These are phyloP conservation scores for Drosophila tristis DNA, from an alignment of 1,140 invertebrate genomes.

Conservation along the genomic window DNA sequence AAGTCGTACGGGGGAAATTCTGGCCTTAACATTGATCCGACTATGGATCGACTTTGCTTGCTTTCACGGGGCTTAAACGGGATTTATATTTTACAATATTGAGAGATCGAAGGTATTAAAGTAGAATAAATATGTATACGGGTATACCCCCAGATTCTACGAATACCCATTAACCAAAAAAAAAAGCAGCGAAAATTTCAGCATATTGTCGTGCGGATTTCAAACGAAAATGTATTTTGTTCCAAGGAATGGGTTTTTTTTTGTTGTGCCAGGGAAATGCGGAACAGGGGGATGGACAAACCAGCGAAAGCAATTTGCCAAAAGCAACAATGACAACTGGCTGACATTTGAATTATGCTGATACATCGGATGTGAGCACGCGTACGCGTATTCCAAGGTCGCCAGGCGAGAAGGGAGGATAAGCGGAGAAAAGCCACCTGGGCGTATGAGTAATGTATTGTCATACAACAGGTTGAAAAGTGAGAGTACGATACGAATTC, in stretches of 20 bases:
- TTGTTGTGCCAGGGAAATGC: conserved; percentile 1
- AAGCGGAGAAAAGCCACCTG: conserved; percentile 29
- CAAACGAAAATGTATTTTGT: background rate
- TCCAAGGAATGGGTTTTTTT: conserved; percentile 1
- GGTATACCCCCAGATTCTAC: too few species aligned
- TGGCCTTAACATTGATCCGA: too few species aligned
- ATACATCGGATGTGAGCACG: conserved; percentile 25
- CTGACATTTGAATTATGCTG: conserved; percentile 61
- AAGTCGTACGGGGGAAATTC: too few species aligned
- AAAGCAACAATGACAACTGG: conserved; percentile 43
- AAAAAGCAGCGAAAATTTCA: too few species aligned
- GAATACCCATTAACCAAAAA: too few species aligned
- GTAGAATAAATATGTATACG: too few species aligned
- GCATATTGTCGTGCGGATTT: conserved; percentile 8
- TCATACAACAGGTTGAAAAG: background rate
- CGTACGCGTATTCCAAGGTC: conserved; percentile 40
- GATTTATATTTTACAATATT: too few species aligned
- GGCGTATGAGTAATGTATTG: conserved; percentile 52
- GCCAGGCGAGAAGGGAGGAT: background rate
- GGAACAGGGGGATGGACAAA: background rate
- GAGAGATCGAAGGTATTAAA: too few species aligned
- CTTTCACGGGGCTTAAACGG: too few species aligned
- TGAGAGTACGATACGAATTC: background rate
- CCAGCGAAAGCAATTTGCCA: conserved; percentile 31
- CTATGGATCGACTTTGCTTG: too few species aligned